Percentiles rank a stretch among this genome's conserved stretches.
phyloP scores from a whole-genome alignment of 2,113 vertebrate species.

The Phoenicopterus ruber region DNA sequence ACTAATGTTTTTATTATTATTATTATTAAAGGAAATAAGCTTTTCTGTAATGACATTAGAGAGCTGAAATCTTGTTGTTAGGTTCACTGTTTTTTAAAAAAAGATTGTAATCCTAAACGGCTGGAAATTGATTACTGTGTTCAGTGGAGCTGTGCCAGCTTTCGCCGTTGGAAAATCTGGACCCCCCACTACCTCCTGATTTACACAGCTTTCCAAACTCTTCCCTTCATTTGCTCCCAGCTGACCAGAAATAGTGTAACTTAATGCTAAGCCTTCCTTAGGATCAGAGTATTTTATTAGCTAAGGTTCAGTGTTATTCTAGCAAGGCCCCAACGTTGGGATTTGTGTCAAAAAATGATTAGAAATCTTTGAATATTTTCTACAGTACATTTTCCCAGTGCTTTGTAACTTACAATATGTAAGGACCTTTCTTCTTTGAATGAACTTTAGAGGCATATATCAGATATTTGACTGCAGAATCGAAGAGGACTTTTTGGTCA shows the following conservation, averaged over 20 bases:
- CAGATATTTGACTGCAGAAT: not conserved
- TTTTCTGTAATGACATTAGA: not conserved
- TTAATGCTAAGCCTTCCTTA: not conserved
- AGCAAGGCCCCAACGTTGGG: not conserved
- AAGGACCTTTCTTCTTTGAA: not conserved
- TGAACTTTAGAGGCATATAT: not conserved
- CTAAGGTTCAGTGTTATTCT: not conserved
- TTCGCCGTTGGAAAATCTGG: not conserved
- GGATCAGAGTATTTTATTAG: not conserved
- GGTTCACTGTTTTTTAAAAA: not conserved
- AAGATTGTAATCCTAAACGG: not conserved
- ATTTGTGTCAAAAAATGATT: not conserved
- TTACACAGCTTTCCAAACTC: not conserved
- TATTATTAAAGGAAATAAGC: not conserved
- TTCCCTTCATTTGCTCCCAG: not conserved
- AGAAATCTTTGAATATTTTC: not conserved
- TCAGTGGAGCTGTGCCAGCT: not conserved
- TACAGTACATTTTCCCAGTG: not conserved
- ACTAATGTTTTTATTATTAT: not conserved
- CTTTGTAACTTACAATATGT: not conserved
- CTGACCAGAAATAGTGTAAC: not conserved
- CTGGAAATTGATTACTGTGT: not conserved
- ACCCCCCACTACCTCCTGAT: not conserved
- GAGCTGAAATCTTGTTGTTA: not conserved
- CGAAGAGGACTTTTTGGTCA: fast-evolving